Conservation (phyloP, 2,888 invertebrate genomes). For the Sarcophaga rosellei region DNA sequence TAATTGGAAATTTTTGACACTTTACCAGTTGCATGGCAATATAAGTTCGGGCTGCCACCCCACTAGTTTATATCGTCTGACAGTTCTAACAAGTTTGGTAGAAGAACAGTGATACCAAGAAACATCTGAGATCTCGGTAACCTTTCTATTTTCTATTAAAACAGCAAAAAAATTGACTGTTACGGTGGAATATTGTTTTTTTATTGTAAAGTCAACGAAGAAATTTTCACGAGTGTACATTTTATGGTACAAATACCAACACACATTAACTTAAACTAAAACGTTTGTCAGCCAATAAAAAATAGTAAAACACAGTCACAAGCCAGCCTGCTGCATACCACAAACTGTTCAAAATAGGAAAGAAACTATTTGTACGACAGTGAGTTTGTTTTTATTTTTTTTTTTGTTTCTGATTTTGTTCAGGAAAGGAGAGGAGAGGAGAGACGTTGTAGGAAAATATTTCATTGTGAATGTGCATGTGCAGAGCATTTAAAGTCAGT, state of each 20-base stretch:
- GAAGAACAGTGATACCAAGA: too few species aligned
- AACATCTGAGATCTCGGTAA: too few species aligned
- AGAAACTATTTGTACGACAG: neutral
- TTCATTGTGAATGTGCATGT: constrained; percentile 47
- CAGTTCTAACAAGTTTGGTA: too few species aligned
- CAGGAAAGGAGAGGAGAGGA: neutral
- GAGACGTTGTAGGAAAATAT: constrained; percentile 28
- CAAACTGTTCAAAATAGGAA: neutral
- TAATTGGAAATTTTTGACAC: too few species aligned
- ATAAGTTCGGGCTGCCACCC: too few species aligned
- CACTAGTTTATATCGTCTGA: too few species aligned
- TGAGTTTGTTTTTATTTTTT: neutral
- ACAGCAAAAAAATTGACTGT: too few species aligned
- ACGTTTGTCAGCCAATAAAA: neutral
- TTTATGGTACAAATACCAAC: neutral
- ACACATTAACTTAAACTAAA: neutral
- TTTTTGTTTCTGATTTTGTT: neutral
- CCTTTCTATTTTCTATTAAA: too few species aligned
- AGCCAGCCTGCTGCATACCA: neutral
- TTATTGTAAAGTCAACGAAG: neutral
- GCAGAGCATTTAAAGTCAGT: constrained; percentile 27
- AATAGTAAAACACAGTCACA: neutral
- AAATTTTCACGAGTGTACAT: neutral
- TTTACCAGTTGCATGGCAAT: too few species aligned
- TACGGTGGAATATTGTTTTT: too few species aligned